phyloP scores from a whole-genome alignment of 2,113 vertebrate species.

The Tragulus kanchil region DNA sequence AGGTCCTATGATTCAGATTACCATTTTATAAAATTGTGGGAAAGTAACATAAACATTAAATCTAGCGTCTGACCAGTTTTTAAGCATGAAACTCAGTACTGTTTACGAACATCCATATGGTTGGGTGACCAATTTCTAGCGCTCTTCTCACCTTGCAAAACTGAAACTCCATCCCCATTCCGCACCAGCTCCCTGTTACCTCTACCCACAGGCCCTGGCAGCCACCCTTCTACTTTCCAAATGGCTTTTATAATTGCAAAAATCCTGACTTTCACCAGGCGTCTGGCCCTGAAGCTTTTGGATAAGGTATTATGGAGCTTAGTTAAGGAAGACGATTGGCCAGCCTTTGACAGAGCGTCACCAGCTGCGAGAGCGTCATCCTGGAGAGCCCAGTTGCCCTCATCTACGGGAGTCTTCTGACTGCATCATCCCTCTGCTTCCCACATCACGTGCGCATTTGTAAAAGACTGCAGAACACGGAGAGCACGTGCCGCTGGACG shows the following conservation, averaged over 20 bases:
- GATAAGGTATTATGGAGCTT: neutral
- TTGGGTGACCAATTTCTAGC: neutral
- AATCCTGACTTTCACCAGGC: neutral
- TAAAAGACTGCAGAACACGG: too few relatives aligned
- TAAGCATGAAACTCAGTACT: neutral
- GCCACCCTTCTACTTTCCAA: neutral
- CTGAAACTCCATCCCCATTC: neutral
- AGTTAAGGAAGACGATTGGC: neutral
- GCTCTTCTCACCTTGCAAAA: neutral
- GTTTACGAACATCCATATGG: neutral
- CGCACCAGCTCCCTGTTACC: neutral
- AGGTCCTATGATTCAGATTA: neutral
- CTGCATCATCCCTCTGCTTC: neutral
- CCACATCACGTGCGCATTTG: rapidly evolving
- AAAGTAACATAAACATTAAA: neutral
- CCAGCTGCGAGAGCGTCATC: neutral
- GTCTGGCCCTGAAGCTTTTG: neutral
- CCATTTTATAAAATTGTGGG: neutral
- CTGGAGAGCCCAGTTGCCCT: neutral
- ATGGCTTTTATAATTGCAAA: neutral
- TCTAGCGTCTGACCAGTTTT: neutral
- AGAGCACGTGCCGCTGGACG: neutral
- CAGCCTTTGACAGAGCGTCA: neutral
- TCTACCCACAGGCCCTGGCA: neutral
- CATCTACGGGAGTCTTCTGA: neutral